A percentile compares a stretch with the other conserved stretches of the same genome.
Conservation (phyloP, 2,797 vertebrate genomes). For the Synanceia verrucosa region DNA sequence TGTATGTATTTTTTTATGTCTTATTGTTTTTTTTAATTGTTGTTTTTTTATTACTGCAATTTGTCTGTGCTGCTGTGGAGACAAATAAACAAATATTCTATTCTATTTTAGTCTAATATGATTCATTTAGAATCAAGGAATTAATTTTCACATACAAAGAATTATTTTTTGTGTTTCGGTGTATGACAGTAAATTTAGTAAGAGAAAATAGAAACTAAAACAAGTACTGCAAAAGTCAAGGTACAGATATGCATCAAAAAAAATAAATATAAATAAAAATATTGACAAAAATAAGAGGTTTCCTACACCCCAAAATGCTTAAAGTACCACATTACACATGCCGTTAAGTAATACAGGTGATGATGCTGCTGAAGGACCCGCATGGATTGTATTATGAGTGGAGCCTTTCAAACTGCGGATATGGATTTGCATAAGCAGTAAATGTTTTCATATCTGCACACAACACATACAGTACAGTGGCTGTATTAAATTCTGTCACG, state of each 20-base stretch:
- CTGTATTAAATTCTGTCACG: conserved; percentile 57
- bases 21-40: no score
- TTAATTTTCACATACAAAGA: not conserved
- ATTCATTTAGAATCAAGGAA: not conserved
- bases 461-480: conserved; percentile 28
- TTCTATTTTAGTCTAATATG: no score
- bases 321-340: not conserved
- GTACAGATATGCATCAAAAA: no score
- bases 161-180: not conserved
- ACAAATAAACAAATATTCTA: no score
- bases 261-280: not conserved
- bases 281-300: not conserved
- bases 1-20: no score
- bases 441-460: conserved; percentile 30
- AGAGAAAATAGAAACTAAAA: not conserved
- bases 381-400: conserved; percentile 15
- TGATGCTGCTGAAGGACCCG: conserved; percentile 1
- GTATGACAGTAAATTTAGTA: no score
- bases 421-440: conserved; percentile 43
- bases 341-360: not conserved
- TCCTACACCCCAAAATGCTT: not conserved
- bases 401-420: conserved; percentile 12
- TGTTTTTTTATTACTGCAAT: no score
- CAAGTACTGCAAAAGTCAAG: not conserved
- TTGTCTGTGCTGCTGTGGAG: no score